Conservation (phyloP, 2,113 vertebrate genomes). For the Caloenas nicobarica region DNA sequence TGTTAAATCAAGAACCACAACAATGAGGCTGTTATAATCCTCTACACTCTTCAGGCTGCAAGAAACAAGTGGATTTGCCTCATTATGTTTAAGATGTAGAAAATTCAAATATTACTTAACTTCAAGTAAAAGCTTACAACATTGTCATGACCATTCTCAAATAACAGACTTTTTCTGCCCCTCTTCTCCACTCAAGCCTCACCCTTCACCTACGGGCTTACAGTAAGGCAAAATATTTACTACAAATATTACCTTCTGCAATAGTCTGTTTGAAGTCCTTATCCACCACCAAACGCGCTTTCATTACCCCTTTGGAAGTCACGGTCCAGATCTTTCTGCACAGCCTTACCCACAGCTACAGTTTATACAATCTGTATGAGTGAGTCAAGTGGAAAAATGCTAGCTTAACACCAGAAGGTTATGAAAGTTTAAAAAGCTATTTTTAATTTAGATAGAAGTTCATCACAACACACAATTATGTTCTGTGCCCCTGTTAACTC, state of each 20-base stretch:
- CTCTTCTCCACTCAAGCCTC: neutral
- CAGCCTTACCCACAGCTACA: neutral
- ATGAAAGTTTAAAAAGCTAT: neutral
- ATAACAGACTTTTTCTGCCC: neutral
- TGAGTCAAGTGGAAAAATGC: neutral
- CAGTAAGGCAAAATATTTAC: neutral
- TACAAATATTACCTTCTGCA: neutral
- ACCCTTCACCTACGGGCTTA: neutral
- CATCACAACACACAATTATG: neutral
- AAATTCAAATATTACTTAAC: neutral
- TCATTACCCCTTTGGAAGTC: neutral
- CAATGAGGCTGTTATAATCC: neutral
- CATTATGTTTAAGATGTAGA: neutral
- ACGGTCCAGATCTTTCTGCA: neutral
- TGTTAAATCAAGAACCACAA: neutral
- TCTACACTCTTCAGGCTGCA: neutral
- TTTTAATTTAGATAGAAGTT: neutral
- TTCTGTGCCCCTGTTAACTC: neutral
- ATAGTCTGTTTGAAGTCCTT: neutral
- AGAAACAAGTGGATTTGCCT: neutral
- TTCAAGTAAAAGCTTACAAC: neutral
- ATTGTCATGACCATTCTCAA: neutral
- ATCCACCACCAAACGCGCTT: neutral
- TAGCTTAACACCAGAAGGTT: neutral
- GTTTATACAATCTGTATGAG: neutral